Evolutionary conservation across 2,888 invertebrate genomes (phyloP), one percentile per base, ranked within the genome.

Genomic region (Podotricha telesiphe): DNA sequence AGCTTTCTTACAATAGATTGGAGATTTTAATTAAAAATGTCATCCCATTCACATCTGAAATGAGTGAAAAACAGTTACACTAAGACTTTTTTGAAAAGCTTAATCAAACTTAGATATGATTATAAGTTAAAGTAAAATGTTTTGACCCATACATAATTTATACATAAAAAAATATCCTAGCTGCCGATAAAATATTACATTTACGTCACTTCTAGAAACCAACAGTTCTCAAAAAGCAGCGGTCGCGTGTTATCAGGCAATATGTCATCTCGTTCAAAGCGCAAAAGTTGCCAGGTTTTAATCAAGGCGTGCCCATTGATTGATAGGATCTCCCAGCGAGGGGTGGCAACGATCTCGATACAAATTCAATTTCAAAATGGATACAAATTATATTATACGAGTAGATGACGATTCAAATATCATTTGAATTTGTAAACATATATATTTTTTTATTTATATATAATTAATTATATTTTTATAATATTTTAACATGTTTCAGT

Each of bases 261-360:
- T 91, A 87, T 85, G 87, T 91, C 91, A 91, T 90, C 86, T 85
- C 82, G 78, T 83, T 88, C 88, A 86, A 88, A 89, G 87, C 86
- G 83, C 83, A 84, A 73, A 73, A 86, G 84, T 85, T 85, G 82
- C 81, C 79, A 81, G 78, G 83, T 84, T 86, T 84, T 88, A 89
- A 89, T 89, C 89, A 89, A 89, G 89, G 89, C 81, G 89, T 79
- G 88, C 85, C 88, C 81, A 89, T 89, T 90, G 90, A 91, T 90
- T 90, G 90, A 90, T 91, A 89, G 73, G 64, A 73, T 73, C 73
- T 73, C 55, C 69, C 74, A 62, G 61, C 61, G 48, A 63, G 56
- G 53, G 72, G 64, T 73, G 69, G 68, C 72, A 67, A 10, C 55
- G 34, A 69, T 73, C 71, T 71, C 69, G 67, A 73, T 71, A 69